These are phyloP conservation scores for Pithys albifrons DNA, from an alignment of 2,113 vertebrate genomes.

Conservation along the genomic window DNA sequence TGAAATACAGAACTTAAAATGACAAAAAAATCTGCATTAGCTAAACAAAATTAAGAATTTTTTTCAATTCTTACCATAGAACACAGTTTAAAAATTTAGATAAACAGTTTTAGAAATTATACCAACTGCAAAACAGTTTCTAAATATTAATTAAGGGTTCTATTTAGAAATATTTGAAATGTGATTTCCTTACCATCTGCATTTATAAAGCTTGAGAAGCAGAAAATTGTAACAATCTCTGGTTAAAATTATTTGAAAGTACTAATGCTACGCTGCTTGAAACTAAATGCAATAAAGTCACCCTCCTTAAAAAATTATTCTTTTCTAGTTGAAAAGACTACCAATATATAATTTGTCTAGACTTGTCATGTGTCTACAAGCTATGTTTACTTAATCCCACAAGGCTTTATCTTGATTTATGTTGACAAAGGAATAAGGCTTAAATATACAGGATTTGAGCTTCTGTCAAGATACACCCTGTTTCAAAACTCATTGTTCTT, in stretches of 20 bases:
- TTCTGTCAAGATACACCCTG: conserved; percentile 63
- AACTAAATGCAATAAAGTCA: conserved; percentile 36
- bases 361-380: conserved; percentile 77
- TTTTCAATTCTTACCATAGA: background rate
- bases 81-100: background rate
- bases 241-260: conserved; percentile 53
- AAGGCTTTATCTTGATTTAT: conserved; percentile 74
- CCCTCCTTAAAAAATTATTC: conserved; percentile 34
- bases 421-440: conserved; percentile 84
- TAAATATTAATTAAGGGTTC: conserved; percentile 41
- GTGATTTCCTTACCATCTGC: conserved; percentile 21
- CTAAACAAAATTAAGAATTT: background rate
- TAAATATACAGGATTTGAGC: conserved; percentile 63
- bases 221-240: conserved; percentile 41
- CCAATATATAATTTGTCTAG: conserved; percentile 73
- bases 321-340: conserved; percentile 74
- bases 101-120: background rate
- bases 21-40: background rate
- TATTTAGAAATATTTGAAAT: conserved; percentile 27
- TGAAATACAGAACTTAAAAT: background rate
- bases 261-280: conserved; percentile 27
- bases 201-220: background rate
- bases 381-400: conserved; percentile 75
- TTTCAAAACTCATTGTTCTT: conserved; percentile 61
- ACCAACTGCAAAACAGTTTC: background rate